Evolutionary conservation across 2,888 invertebrate genomes (phyloP), one percentile per base, ranked within the genome.

Genomic region (Pyrocoelia pectoralis): DNA sequence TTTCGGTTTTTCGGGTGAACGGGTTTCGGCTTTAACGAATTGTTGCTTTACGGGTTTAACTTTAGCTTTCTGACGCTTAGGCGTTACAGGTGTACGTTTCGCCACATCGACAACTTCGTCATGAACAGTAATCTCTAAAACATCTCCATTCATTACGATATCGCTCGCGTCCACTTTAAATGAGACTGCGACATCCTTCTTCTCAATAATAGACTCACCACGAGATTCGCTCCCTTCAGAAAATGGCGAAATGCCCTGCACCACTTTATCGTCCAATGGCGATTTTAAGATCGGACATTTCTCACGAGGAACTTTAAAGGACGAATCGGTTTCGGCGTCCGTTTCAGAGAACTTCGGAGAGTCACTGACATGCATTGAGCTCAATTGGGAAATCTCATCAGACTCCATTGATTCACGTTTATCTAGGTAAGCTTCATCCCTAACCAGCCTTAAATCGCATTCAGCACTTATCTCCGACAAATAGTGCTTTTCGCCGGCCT

Each of bases 91-190:
- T 8, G 5, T 9, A 38, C 3, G 38, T 9, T 38, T 38, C 2
- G 38, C 46, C 17, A 14, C n/a, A 14, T 46, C 4, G 10, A 1
- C 46, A 15, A 67, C 67, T 29, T 72, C 67, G 18, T 74, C 72
- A 38, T 74, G 76, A n/a, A 83, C 72, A 14, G 81, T 82, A 8
- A 83, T 78, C 74, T 82, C 78, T 17, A 83, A 67, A 1, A 82
- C 71, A 66, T 83, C 83, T 68, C 80, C 82, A 19, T 74, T 79
- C 81, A 83, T 82, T 10, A 76, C 72, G 46, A 83, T 82, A 70
- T 82, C 80, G 24, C 80, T 76, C 14, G 49, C 56, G 18, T 55
- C 53, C 2, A 69, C 66, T 8, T 61, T 63, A 53, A 64, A 67
- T 1, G 52, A n/a, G 40, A 48, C 14, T 4, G 52, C 33, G 1